Evolutionary conservation across 2,888 invertebrate species (phyloP).

Genomic region (Noctua comes): DNA sequence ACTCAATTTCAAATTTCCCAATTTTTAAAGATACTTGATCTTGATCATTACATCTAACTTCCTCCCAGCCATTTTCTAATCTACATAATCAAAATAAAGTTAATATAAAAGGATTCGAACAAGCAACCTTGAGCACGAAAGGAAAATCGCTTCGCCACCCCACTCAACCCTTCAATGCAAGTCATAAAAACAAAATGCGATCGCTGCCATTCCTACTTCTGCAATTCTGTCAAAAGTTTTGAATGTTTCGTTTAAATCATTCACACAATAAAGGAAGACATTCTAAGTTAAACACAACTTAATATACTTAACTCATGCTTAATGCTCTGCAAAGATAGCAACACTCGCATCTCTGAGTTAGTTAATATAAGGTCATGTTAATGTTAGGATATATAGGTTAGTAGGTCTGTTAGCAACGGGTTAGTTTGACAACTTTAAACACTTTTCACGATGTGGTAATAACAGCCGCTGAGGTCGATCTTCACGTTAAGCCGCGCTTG

Average conservation of each 20-base stretch:
- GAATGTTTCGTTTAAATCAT: constrained; percentile 46
- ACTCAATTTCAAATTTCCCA: not conserved
- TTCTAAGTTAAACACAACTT: constrained; percentile 49
- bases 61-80: not conserved
- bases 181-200: constrained; percentile 21
- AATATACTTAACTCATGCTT: constrained; percentile 54
- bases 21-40: not conserved
- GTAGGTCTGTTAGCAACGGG: not conserved
- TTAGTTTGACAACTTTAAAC: not conserved
- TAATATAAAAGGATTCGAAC: not conserved
- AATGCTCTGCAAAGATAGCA: constrained; percentile 54
- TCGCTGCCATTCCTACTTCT: not conserved
- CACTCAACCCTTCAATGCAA: not conserved
- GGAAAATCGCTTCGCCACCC: not conserved
- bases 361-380: constrained; percentile 26
- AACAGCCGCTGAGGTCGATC: too few relatives aligned
- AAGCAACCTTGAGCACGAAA: not conserved
- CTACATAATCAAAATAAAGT: not conserved
- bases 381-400: constrained; percentile 22
- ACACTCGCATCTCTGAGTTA: constrained; percentile 28
- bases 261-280: constrained; percentile 36
- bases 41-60: not conserved
- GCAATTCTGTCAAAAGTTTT: constrained; percentile 43
- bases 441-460: too few relatives aligned
- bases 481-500: too few relatives aligned